Base-by-base conservation (phyloP, 2,888 invertebrate genomes). In the Exocentrus adspersus region DNA sequence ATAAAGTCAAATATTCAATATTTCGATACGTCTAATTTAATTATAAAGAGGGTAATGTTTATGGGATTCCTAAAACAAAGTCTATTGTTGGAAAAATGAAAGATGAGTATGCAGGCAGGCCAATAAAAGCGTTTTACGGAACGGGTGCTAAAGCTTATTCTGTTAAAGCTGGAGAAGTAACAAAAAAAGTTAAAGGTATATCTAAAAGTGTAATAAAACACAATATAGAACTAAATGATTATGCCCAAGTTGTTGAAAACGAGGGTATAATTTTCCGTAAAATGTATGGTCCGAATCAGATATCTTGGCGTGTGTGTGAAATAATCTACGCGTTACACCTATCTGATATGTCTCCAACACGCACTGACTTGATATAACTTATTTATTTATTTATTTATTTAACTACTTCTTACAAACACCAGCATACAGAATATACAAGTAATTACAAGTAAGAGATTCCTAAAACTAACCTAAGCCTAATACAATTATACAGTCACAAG, bases 61-160 rank as follows among this genome's bases (percentile, higher is more conserved):
- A 37, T 37, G 12, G 6, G 2, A 37, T 12, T 0, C 1, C 12
- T 2, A 37, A 37, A 12, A 37, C 12, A n/a, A n/a, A n/a, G 6
- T 37, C 37, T 1, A 5, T n/a, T 12, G 1, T 37, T 4, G 37
- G 37, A 37, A n/a, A 12, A 2, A 37, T 37, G 14, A 37, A 37
- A 14, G 24, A 16, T 24, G 6, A 24, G 4, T 10, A 48, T 24
- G 48, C 48, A 6, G 48, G 48, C 2, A 20, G n/a, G n/a, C 24
- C 28, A 6, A 48, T 48, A 4, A 12, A 48, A 48, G 5, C 24
- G 7, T 48, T 48, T 48, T 48, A 48, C 14, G 48, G 21, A 2
- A 48, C 48, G 3, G 30, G 50, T 30, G 50, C 30, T 12, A 50
- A 50, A 16, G 50, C 50, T 3, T 50, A 50, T 16, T 50, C 30